Conservation (phyloP, 2,797 vertebrate species). For the Sphaeramia orbicularis region DNA sequence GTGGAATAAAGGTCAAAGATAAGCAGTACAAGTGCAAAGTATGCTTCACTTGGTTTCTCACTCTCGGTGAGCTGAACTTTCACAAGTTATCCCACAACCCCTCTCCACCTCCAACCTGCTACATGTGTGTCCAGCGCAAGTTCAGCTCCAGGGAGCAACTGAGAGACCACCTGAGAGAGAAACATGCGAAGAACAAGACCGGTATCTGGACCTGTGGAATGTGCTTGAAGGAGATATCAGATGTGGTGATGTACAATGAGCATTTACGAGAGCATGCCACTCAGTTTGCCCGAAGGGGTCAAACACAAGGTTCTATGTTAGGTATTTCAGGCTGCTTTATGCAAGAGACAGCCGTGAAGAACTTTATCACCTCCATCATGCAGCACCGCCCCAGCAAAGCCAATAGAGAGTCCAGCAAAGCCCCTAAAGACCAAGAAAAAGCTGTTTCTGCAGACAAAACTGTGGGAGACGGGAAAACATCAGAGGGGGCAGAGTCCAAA, state of each 20-base stretch:
- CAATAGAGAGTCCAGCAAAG: constrained; percentile 75
- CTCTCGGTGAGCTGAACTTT: constrained; percentile 94
- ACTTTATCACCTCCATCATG: constrained; percentile 91
- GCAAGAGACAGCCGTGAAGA: constrained; percentile 89
- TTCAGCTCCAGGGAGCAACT: constrained; percentile 97
- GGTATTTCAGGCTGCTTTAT: constrained; percentile 88
- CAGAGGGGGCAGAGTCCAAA: constrained; percentile 77
- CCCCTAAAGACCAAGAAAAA: constrained; percentile 74
- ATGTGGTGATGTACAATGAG: constrained; percentile 99
- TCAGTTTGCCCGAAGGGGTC: constrained; percentile 94
- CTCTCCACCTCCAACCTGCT: constrained; percentile 96
- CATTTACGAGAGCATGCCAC: constrained; percentile 96
- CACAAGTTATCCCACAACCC: constrained; percentile 97
- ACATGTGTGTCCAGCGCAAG: constrained; percentile 98
- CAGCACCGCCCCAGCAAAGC: constrained; percentile 86
- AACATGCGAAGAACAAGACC: constrained; percentile 93
- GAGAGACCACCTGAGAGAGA: constrained; percentile 94
- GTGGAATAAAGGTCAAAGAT: constrained; percentile 87
- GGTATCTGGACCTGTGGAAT: constrained; percentile 99
- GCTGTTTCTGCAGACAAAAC: constrained; percentile 55
- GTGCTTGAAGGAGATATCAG: constrained; percentile 96
- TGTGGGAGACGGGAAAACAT: constrained; percentile 68
- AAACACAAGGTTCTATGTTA: constrained; percentile 88
- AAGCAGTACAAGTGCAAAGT: constrained; percentile 97
- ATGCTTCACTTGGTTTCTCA: constrained; percentile 96